These are phyloP conservation scores for Drosophila robusta DNA, from an alignment of 2,888 invertebrate genomes.

Conservation along the genomic window DNA sequence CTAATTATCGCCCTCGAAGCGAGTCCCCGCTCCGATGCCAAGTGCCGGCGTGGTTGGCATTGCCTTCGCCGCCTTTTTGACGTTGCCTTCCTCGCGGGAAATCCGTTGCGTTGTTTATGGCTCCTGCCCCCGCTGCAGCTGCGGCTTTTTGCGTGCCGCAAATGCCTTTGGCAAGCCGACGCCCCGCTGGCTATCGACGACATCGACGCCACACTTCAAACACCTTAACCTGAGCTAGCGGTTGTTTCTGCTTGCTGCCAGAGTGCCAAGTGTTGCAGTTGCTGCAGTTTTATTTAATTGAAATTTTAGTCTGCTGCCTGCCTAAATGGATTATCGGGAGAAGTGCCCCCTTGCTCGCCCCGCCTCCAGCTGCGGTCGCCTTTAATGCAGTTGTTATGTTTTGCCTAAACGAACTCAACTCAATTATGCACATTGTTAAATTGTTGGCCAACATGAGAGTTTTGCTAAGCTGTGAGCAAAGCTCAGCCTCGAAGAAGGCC, in stretches of 20 bases:
- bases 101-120: constrained; percentile 59
- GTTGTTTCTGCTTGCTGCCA: neutral
- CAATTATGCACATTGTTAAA: constrained; percentile 61
- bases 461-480: constrained; percentile 17
- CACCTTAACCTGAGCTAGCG: constrained; percentile 30
- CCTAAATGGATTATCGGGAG: constrained; percentile 54
- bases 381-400: constrained; percentile 70
- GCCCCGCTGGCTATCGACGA: constrained; percentile 38
- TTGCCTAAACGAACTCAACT: constrained; percentile 41
- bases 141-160: constrained; percentile 52
- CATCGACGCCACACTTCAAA: constrained; percentile 28
- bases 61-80: constrained; percentile 40
- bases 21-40: constrained; percentile 18
- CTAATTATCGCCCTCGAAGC: constrained; percentile 71
- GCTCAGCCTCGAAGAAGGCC: neutral
- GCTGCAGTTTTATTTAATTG: constrained; percentile 45
- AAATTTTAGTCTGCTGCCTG: constrained; percentile 49
- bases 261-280: constrained; percentile 14
- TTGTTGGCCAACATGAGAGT: constrained; percentile 25
- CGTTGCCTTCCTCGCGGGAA: constrained; percentile 50
- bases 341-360: constrained; percentile 1
- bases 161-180: constrained; percentile 48
- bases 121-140: constrained; percentile 22
- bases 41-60: constrained; percentile 11
- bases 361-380: constrained; percentile 4